Base-by-base conservation (phyloP, 2,797 vertebrate species). In the Centropyge bicolor region DNA sequence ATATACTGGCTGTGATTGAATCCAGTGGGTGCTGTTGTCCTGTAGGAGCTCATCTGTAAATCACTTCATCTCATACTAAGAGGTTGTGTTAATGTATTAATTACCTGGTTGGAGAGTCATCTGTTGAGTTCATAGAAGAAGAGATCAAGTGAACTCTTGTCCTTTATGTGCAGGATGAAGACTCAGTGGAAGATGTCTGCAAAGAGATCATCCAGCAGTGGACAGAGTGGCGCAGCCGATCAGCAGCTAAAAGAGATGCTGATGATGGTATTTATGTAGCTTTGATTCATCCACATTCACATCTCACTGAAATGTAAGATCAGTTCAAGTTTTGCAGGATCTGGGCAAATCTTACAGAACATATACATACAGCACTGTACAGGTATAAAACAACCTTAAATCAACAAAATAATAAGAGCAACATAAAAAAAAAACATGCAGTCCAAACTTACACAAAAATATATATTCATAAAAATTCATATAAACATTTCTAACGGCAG, bases 171-270 rank as follows among this genome's bases (percentile, higher is more conserved):
- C 77, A 99, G 98, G 98, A 98, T 60, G 98, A 99, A 92, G 97
- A 98, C 78, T 86, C 94, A 0, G 78, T 98, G 46, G 94, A 95
- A 2, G 95, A 96, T 27, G 94, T 97, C 69, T 99, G 98, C 92
- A 95, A 93, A 84, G 96, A 99, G 90, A 98, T 99, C 48, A 95
- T 98, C 61, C 83, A 95, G 62, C 95, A 96, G 72, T 99, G 98
- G 98, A 93, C 94, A 0, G 96, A 97, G 66, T 92, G 52, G 35
- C 70, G 76, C 60, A 79, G 91, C 35, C 89, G 85, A 52, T 80
- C 90, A 51, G 86, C 91, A 87, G 92, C 93, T 74, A 91, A 94
- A 72, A 59, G 36, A 45, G 82, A 92, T 6, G 69, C 61, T 46
- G 96, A 96, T 89, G 96, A 97, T 96, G 96, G 91, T 94, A 86